A percentile compares a stretch with the other conserved stretches of the same genome.
Evolutionary conservation across 2,888 invertebrate species (phyloP).

Genomic region (Plagodis dolabraria): DNA sequence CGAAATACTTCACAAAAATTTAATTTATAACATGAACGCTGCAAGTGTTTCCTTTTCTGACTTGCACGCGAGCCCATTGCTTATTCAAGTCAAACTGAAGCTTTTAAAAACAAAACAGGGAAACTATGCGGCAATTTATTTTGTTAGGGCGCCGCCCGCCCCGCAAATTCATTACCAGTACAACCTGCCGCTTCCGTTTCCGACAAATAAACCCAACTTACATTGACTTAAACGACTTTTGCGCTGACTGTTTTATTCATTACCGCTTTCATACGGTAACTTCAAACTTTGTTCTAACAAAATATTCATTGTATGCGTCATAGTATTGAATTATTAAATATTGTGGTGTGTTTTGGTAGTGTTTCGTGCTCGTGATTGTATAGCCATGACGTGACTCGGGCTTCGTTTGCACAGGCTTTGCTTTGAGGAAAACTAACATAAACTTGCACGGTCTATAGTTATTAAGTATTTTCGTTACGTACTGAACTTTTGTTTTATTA

Average conservation of each 20-base stretch:
- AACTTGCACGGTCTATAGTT: slow-evolving; percentile 60
- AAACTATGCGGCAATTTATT: slow-evolving; percentile 72
- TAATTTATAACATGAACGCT: slow-evolving; percentile 39
- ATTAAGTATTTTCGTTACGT: slow-evolving; percentile 37
- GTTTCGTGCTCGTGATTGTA: slow-evolving; percentile 61
- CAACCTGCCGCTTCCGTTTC: slow-evolving; percentile 80
- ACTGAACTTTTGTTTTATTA: slow-evolving; percentile 29
- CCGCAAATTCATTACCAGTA: slow-evolving; percentile 81
- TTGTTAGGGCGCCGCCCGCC: slow-evolving; percentile 75
- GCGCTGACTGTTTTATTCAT: slow-evolving; percentile 35
- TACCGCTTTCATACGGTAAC: slow-evolving; percentile 35
- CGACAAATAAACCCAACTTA: slow-evolving; percentile 49
- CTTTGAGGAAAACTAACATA: slow-evolving; percentile 79
- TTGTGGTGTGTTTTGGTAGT: slow-evolving; percentile 30
- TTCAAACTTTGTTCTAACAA: no score
- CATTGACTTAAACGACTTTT: slow-evolving; percentile 40
- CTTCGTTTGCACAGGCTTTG: slow-evolving; percentile 73
- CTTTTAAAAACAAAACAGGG: slow-evolving; percentile 73
- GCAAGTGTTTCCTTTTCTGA: slow-evolving; percentile 39
- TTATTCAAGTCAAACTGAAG: slow-evolving; percentile 64
- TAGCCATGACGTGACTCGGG: slow-evolving; percentile 69
- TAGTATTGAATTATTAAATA: slow-evolving; percentile 6
- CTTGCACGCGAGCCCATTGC: slow-evolving; percentile 47
- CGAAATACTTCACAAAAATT: slow-evolving; percentile 39
- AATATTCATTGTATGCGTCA: slow-evolving; percentile 6